Base-by-base conservation (phyloP, 1,140 invertebrate species). In the Lepidurus packardi region DNA sequence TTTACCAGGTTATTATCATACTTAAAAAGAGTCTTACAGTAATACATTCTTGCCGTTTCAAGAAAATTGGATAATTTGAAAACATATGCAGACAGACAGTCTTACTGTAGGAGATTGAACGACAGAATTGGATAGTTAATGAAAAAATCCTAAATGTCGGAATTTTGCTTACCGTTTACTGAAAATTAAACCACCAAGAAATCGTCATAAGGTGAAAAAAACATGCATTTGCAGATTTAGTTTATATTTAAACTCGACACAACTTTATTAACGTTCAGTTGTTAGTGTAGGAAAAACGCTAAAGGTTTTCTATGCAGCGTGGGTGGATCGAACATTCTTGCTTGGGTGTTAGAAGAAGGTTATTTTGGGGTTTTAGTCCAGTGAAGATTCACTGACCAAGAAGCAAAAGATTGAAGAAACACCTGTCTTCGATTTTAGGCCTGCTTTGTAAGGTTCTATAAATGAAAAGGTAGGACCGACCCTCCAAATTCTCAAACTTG, bases 341-440 rank as follows among this genome's bases (percentile, higher is more conserved):
- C 21, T 7, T 65, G 16, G 53, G 16, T 65, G 16, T 65, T 65
- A 65, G 53, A 7, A 9, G 7, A 13, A 16, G 21, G 53, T 65
- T 65, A 65, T 65, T 65, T 21, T 21, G 13, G 53, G 53, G 16
- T 16, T 65, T 65, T 65, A 65, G 53, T 65, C 21, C 21, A n/a
- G 53, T 7, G 6, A 65, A 7, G 21, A 21, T n/a, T 65, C 53
- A 13, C 53, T 65, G 53, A 65, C 53, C 53, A 65, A 7, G 9
- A 16, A 7, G 53, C 16, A 13, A 9, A 65, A 21, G 21, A 65
- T 16, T 21, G 53, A n/a, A 21, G 53, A 65, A 65, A 65, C 53
- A 65, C 53, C 53, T 65, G 53, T 65, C 16, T 65, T 65, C 53
- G 34, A 65, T 11, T 65, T 65, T 65, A 65, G 53, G 21, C 53